phyloP scores from a whole-genome alignment of 2,888 invertebrate species.

The Germaria angustata region DNA sequence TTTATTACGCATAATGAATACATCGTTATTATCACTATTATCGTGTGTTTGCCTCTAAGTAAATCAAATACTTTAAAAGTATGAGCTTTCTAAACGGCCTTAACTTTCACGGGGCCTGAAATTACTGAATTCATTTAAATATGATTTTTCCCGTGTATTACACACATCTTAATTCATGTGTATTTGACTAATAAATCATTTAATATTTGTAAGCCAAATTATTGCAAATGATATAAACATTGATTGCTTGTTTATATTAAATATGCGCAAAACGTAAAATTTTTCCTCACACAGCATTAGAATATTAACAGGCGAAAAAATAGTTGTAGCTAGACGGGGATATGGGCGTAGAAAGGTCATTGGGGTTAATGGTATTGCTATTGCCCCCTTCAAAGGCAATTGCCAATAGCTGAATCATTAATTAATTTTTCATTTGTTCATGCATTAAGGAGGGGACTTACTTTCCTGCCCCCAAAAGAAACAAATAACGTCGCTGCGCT shows the following conservation, averaged over 20 bases:
- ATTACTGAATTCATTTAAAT: not conserved
- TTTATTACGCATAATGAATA: too few species aligned
- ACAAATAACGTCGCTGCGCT: not conserved
- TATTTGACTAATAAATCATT: slow-evolving; percentile 9
- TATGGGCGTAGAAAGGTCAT: not conserved
- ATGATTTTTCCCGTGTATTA: slow-evolving; percentile 21
- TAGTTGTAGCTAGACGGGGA: not conserved
- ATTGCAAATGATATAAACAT: slow-evolving; percentile 57
- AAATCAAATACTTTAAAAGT: too few species aligned
- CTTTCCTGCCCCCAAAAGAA: too few species aligned
- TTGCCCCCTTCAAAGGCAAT: too few species aligned
- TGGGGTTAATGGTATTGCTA: too few species aligned
- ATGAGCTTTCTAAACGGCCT: too few species aligned
- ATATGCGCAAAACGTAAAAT: slow-evolving; percentile 52
- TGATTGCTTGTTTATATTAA: slow-evolving; percentile 41
- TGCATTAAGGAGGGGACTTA: too few species aligned
- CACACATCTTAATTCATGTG: not conserved
- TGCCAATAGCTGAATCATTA: too few species aligned
- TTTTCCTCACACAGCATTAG: slow-evolving; percentile 35
- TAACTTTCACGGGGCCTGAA: too few species aligned
- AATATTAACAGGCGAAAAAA: slow-evolving; percentile 38
- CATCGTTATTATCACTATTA: too few species aligned
- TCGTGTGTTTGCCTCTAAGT: too few species aligned
- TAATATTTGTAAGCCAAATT: slow-evolving; percentile 32
- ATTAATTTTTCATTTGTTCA: too few species aligned